Evolutionary conservation across 2,113 vertebrate species (phyloP).

Genomic region (Ursus arctos): DNA sequence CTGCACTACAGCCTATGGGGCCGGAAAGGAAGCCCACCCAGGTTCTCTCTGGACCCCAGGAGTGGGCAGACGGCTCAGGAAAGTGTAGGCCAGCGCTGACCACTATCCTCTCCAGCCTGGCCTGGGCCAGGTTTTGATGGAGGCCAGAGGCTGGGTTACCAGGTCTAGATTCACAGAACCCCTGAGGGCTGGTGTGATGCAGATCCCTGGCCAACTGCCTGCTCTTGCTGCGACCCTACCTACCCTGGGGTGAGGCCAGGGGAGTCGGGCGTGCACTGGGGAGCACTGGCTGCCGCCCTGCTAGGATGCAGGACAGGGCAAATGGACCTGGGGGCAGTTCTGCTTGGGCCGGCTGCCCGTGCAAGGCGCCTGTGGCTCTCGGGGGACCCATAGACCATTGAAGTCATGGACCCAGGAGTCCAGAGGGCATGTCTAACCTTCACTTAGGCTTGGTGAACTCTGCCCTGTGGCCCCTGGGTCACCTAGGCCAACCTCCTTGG

Average conservation of each 20-base stretch:
- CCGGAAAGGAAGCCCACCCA: not conserved
- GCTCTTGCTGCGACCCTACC: not conserved
- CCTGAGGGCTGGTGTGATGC: fast-evolving
- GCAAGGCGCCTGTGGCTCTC: no score
- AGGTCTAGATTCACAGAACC: not conserved
- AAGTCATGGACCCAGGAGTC: not conserved
- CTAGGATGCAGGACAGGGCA: fast-evolving
- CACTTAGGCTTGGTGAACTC: not conserved
- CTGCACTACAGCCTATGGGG: fast-evolving
- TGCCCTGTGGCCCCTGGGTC: not conserved
- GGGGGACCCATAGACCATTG: not conserved
- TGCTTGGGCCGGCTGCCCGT: not conserved
- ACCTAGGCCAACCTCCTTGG: not conserved
- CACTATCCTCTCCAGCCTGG: not conserved
- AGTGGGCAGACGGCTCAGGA: not conserved
- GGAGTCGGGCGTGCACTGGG: fast-evolving
- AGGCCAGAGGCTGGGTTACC: not conserved
- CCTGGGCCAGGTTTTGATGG: not conserved
- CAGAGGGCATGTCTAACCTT: not conserved
- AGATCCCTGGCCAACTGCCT: fast-evolving
- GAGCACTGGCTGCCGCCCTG: fast-evolving
- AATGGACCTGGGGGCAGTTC: fast-evolving
- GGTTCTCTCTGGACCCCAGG: not conserved
- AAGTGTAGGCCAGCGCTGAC: fast-evolving
- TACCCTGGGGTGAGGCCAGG: not conserved